Evolutionary conservation across 2,113 vertebrate genomes (phyloP).

Genomic region (Tachysurus vachellii): DNA sequence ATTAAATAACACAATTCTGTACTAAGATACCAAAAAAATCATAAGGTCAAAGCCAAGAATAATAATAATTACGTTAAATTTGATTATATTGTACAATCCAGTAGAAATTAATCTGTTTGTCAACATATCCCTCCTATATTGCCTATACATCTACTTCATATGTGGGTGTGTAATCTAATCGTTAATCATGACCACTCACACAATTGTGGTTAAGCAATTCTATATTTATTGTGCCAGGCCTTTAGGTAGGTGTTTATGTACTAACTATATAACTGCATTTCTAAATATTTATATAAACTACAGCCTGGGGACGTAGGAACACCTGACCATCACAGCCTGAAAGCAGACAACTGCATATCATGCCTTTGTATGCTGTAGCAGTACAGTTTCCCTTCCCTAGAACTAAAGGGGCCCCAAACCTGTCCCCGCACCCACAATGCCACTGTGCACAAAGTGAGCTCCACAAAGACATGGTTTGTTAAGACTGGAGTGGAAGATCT

Average conservation of each 20-base stretch:
- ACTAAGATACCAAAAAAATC: not conserved
- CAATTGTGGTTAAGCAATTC: not conserved
- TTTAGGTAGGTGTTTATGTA: not conserved
- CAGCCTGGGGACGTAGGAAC: not conserved
- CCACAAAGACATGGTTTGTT: not conserved
- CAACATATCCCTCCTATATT: not conserved
- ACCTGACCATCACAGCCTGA: not conserved
- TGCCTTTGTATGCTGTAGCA: not conserved
- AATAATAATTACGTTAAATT: not conserved
- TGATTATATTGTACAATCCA: not conserved
- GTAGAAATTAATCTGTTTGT: not conserved
- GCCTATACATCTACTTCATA: not conserved
- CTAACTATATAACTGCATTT: not conserved
- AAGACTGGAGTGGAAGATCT: not conserved
- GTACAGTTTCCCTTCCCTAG: not conserved
- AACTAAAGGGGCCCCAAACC: not conserved
- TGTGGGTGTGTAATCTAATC: not conserved
- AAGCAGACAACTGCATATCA: not conserved
- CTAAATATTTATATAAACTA: not conserved
- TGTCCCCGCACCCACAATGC: not conserved
- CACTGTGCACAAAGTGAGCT: not conserved
- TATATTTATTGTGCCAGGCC: not conserved
- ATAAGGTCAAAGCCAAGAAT: not conserved
- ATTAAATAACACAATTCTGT: not conserved
- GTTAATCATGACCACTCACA: not conserved